phyloP scores from a whole-genome alignment of 1,140 invertebrate species.

The Holotrichia oblita region DNA sequence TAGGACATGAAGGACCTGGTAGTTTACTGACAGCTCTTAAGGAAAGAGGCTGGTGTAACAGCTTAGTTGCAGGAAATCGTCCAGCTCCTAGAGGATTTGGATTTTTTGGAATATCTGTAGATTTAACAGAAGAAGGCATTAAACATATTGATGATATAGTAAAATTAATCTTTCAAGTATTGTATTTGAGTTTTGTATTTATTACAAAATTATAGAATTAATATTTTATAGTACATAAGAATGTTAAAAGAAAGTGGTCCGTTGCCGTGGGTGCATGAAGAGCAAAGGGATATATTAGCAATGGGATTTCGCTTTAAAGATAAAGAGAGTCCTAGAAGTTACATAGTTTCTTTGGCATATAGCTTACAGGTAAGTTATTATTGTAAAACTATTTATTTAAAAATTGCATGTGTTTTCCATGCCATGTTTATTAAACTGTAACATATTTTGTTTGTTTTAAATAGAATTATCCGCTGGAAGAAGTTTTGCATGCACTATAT shows the following conservation, averaged over 20 bases:
- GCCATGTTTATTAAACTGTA: too few relatives aligned
- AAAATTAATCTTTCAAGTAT: constrained; percentile 80
- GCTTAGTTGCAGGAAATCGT: constrained; percentile 80
- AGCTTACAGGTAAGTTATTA: constrained; percentile 64
- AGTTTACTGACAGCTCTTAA: constrained; percentile 92
- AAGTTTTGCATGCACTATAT: constrained; percentile 82
- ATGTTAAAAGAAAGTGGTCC: constrained; percentile 81
- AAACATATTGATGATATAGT: constrained; percentile 89
- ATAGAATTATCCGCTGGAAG: constrained; percentile 85
- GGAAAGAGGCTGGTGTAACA: constrained; percentile 89
- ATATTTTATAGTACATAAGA: constrained; percentile 78
- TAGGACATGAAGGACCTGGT: constrained; percentile 96
- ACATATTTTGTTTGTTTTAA: not conserved
- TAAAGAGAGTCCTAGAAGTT: constrained; percentile 79
- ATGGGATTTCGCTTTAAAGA: constrained; percentile 93
- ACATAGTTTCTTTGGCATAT: constrained; percentile 74
- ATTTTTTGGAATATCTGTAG: constrained; percentile 89
- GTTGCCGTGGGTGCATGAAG: constrained; percentile 90
- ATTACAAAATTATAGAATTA: constrained; percentile 37
- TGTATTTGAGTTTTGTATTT: not conserved
- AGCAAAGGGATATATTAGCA: constrained; percentile 79
- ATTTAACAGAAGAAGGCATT: constrained; percentile 92
- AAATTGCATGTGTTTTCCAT: too few relatives aligned
- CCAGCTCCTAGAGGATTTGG: constrained; percentile 84
- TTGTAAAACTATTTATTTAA: too few relatives aligned